phyloP scores from a whole-genome alignment of 2,113 vertebrate species.

The Laticauda laticaudata region DNA sequence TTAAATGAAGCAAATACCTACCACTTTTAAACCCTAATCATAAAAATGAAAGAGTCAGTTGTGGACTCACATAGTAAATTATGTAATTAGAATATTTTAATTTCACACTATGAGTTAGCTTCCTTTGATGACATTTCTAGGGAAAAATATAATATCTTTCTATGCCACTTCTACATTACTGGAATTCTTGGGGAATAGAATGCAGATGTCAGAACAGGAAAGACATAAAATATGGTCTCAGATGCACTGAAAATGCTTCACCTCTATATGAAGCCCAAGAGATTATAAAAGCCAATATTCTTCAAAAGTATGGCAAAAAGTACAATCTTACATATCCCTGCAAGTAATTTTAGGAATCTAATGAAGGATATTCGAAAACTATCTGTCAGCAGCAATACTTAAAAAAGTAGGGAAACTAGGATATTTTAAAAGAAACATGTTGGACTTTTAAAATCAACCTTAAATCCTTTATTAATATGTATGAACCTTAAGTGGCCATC shows the following conservation, averaged over 20 bases:
- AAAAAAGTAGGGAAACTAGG: background rate
- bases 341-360: background rate
- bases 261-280: background rate
- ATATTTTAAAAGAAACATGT: background rate
- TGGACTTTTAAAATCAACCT: background rate
- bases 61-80: background rate
- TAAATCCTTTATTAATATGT: background rate
- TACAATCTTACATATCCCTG: background rate
- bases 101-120: background rate
- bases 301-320: background rate
- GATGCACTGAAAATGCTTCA: background rate
- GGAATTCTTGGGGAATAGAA: background rate
- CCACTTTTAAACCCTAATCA: background rate
- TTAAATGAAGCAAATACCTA: background rate
- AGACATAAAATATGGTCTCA: background rate
- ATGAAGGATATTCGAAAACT: background rate
- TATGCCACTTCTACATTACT: background rate
- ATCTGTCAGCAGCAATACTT: background rate
- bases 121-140: background rate
- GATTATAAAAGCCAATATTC: background rate
- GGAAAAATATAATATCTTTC: background rate
- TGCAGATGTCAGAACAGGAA: background rate
- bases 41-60: too few relatives aligned
- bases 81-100: background rate
- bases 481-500: background rate